These are phyloP conservation scores for Platanista minor DNA, from an alignment of 2,113 vertebrate species.

Conservation along the genomic window DNA sequence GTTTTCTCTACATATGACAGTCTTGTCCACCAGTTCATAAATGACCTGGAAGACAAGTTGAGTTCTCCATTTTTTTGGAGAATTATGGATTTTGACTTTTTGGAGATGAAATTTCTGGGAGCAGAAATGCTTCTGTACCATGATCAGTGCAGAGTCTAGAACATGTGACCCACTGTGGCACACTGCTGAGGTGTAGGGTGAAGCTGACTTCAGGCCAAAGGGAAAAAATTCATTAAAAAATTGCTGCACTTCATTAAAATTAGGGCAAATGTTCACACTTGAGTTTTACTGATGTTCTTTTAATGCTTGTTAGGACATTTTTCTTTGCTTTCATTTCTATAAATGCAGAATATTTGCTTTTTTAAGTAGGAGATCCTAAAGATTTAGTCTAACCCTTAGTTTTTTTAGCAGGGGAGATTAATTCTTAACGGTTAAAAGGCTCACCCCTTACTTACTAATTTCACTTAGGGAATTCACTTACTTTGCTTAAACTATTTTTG, in stretches of 20 bases:
- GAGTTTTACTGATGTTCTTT: neutral
- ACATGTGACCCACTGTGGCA: neutral
- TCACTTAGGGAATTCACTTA: neutral
- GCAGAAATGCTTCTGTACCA: neutral
- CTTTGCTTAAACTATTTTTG: neutral
- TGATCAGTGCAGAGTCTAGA: neutral
- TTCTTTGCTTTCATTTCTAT: neutral
- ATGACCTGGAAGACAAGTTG: conserved; percentile 9
- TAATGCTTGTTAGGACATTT: neutral
- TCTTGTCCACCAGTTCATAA: neutral
- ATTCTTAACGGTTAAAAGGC: neutral
- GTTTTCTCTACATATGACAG: neutral
- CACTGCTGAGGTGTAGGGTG: too few relatives aligned
- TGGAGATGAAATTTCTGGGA: neutral
- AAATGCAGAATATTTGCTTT: neutral
- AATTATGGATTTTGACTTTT: conserved; percentile 23
- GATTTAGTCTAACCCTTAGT: neutral
- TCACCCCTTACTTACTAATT: neutral
- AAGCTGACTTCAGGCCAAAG: neutral
- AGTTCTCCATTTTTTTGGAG: neutral
- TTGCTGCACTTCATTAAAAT: neutral
- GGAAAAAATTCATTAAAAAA: neutral
- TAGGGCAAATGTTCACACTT: neutral
- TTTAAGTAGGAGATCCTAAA: neutral
- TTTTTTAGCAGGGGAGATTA: neutral